Evolutionary conservation across 2,888 invertebrate genomes (phyloP), one percentile per base, ranked within the genome.

Genomic region (Drosophila anceps): DNA sequence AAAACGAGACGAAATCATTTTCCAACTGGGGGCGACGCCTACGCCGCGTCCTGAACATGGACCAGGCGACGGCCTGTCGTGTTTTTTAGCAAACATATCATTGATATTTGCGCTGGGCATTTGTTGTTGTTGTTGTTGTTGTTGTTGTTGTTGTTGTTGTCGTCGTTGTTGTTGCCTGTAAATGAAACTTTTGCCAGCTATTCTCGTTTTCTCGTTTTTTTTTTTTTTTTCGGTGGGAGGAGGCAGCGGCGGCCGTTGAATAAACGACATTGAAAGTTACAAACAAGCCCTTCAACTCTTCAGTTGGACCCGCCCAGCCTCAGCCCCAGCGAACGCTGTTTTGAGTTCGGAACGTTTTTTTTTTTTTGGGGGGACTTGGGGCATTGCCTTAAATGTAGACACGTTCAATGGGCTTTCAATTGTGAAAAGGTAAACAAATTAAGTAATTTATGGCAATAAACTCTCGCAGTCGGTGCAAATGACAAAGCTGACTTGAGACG

Each of bases 11-110:
- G 29, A 29, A 35, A 50, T 7, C 62, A 44, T 35, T 37, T 20
- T 44, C 12, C 20, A 37, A n/a, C 35, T 63, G 41, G 48, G 46
- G 58, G 61, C 57, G 31, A 27, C 59, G 59, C 37, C 59, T 31
- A 57, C 57, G 57, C 20, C 57, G 43, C 20, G 57, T 20, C 29
- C 0, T 57, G 57, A 51, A 53, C 66, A 69, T 69, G 50, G 58
- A 27, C 44, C 55, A 37, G 68, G 76, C 58, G 78, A 73, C 44
- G 67, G 71, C 69, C 58, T 61, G 78, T 86, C 70, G 84, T 88
- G 82, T 88, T 84, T 84, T 84, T 84, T 79, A 81, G 86, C 84
- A 84, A 88, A 84, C 87, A 84, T 88, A 88, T 88, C 89, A 88
- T 70, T 86, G 87, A 84, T 84, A 84, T 86, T 88, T 81, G 82